Evolutionary conservation across 2,888 invertebrate species (phyloP), one percentile per base, ranked within the genome.

Genomic region (Aelia acuminata): DNA sequence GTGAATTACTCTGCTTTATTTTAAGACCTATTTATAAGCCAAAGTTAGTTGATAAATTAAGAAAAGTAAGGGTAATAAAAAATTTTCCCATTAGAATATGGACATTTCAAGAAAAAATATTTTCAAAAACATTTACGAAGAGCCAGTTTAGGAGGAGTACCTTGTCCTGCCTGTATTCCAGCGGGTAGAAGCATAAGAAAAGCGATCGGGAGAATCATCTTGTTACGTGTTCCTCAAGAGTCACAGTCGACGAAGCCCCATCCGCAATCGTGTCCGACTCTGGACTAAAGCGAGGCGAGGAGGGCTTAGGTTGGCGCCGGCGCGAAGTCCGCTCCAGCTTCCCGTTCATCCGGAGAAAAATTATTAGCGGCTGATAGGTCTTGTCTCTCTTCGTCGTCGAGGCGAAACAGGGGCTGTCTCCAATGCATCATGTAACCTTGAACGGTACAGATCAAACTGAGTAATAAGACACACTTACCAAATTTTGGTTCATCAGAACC

Each of bases 81-180:
- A 57, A 3, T 7, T n/a, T 53, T 53, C n/a, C 7, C 22, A 53
- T 70, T 13, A 18, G 1, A 57, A 26, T 26, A 15, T 20, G 11
- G 7, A 18, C n/a, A 15, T 70, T 20, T 70, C 5, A 35, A 35
- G 7, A 70, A 70, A 35, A 13, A 35, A 63, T 31, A 57, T 57
- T 26, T 2, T 13, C 13, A 26, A 0, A 31, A 63, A 63, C 11
- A 70, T 5, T 31, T 3, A 80, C 15, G 80, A n/a, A 75, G 75
- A 43, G n/a, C 3, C n/a, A 80, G 43, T 43, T n/a, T n/a, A 39
- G 80, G 43, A 11, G 43, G 22, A n/a, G 47, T 80, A 80, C 80
- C 80, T 80, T 80, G 80, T 80, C 80, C 80, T 80, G 80, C 80
- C 80, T 80, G 80, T 47, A 80, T 80, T 80, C 80, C 80, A 80